Conservation (phyloP, 1,140 invertebrate genomes). For the Drosophila pseudoananassae region DNA sequence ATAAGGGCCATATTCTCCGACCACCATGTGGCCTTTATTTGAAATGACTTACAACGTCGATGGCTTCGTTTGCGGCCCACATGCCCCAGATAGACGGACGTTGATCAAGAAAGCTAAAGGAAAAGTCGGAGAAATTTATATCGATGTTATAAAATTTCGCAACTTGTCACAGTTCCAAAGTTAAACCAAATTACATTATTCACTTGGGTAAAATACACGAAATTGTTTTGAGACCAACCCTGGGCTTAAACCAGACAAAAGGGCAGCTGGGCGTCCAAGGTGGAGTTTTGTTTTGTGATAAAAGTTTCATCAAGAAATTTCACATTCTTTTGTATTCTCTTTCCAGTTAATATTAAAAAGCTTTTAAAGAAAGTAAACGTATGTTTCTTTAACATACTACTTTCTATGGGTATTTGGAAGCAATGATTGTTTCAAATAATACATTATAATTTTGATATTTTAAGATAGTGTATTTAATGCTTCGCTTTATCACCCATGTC, state of each 20-base stretch:
- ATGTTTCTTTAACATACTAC: background rate
- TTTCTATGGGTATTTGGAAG: background rate
- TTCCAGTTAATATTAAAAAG: constrained; percentile 7
- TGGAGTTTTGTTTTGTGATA: constrained; percentile 17
- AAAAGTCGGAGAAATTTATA: constrained; percentile 35
- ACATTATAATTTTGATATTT: background rate
- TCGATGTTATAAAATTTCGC: constrained; percentile 45
- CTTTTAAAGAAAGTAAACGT: background rate
- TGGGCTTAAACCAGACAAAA: background rate
- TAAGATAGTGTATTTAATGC: background rate
- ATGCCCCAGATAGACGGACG: constrained; percentile 14
- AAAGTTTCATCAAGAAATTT: constrained; percentile 39
- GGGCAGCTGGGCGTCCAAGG: background rate
- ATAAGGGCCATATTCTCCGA: constrained; percentile 1
- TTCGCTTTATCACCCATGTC: constrained; percentile 6
- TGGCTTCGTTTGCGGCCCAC: constrained; percentile 44
- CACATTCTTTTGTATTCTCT: constrained; percentile 21
- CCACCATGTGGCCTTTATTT: constrained; percentile 17
- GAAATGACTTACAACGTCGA: constrained; percentile 26
- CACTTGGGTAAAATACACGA: constrained; percentile 51
- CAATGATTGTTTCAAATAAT: background rate
- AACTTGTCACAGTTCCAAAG: constrained; percentile 37
- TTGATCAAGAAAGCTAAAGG: constrained; percentile 7
- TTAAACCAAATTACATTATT: constrained; percentile 48
- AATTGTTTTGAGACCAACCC: constrained; percentile 50